Percentiles rank a stretch among this genome's conserved stretches.
Conservation (phyloP, 2,888 invertebrate genomes). For the Brenthis daphne region DNA sequence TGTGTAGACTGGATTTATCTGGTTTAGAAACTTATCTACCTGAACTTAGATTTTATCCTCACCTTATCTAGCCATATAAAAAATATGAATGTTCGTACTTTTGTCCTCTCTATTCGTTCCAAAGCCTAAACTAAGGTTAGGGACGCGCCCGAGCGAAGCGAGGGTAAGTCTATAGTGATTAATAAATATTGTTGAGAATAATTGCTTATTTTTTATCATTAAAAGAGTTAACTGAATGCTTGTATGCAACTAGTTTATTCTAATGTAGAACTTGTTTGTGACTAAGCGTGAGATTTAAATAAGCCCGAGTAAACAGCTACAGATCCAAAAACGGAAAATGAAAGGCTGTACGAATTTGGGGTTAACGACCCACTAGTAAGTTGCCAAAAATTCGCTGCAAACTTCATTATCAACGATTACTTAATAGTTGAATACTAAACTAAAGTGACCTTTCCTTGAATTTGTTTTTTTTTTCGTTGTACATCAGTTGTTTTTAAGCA, state of each 20-base stretch:
- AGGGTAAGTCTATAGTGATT: no score
- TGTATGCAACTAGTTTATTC: constrained; percentile 21
- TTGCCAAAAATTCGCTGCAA: constrained; percentile 38
- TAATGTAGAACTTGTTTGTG: constrained; percentile 32
- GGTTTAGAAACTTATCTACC: no score
- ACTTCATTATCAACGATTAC: constrained; percentile 40
- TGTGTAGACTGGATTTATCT: no score
- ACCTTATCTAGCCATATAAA: no score
- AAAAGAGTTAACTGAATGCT: neutral
- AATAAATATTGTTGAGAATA: no score
- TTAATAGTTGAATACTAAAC: constrained; percentile 37
- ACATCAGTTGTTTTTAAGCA: neutral
- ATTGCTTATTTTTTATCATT: neutral
- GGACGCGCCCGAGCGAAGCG: no score
- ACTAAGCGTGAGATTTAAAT: constrained; percentile 29
- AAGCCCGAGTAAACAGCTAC: constrained; percentile 30
- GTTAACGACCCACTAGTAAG: constrained; percentile 39
- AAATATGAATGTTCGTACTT: no score
- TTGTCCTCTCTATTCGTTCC: no score
- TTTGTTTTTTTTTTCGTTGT: constrained; percentile 3
- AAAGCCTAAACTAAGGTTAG: no score
- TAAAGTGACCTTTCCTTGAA: constrained; percentile 22
- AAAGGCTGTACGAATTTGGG: constrained; percentile 40
- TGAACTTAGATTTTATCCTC: no score
- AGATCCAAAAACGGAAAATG: constrained; percentile 41